A percentile compares a stretch with the other conserved stretches of the same genome.
Conservation (phyloP, 2,797 vertebrate species). For the Acanthis flammea region DNA sequence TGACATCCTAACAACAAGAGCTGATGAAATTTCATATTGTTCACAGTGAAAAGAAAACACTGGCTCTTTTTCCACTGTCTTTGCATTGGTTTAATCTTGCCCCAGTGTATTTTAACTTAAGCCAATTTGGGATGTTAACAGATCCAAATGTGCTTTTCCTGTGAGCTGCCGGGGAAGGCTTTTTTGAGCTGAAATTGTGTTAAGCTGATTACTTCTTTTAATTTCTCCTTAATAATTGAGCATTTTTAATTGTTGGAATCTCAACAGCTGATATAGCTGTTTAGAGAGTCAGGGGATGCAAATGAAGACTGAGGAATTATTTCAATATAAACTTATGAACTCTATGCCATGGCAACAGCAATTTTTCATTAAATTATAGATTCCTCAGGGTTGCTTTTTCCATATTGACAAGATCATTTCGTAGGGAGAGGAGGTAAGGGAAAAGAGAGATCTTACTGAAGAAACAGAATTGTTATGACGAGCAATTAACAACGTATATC, state of each 20-base stretch:
- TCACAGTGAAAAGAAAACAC: slow-evolving; percentile 19
- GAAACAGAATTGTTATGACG: slow-evolving; percentile 24
- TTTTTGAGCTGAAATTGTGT: slow-evolving; percentile 12
- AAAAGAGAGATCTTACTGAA: slow-evolving; percentile 32
- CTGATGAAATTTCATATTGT: slow-evolving; percentile 3
- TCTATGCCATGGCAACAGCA: slow-evolving; percentile 77
- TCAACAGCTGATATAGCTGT: neutral
- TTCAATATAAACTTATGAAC: neutral
- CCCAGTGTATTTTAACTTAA: slow-evolving; percentile 27
- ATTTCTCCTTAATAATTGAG: neutral
- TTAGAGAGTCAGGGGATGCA: neutral
- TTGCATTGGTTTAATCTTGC: neutral
- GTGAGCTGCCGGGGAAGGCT: neutral
- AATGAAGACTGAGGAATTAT: slow-evolving; percentile 3
- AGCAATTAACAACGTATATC: slow-evolving; percentile 46
- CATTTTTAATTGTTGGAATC: slow-evolving; percentile 44
- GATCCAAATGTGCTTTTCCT: slow-evolving; percentile 1
- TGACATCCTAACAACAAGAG: neutral
- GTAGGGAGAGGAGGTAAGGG: slow-evolving; percentile 5
- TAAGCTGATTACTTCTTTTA: slow-evolving; percentile 38
- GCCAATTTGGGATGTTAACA: neutral
- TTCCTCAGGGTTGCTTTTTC: slow-evolving; percentile 49
- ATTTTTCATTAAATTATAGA: slow-evolving; percentile 50
- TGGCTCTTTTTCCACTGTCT: neutral
- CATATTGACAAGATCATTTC: slow-evolving; percentile 51